These are phyloP conservation scores for Sitta europaea DNA, from an alignment of 2,113 vertebrate genomes.

Conservation along the genomic window DNA sequence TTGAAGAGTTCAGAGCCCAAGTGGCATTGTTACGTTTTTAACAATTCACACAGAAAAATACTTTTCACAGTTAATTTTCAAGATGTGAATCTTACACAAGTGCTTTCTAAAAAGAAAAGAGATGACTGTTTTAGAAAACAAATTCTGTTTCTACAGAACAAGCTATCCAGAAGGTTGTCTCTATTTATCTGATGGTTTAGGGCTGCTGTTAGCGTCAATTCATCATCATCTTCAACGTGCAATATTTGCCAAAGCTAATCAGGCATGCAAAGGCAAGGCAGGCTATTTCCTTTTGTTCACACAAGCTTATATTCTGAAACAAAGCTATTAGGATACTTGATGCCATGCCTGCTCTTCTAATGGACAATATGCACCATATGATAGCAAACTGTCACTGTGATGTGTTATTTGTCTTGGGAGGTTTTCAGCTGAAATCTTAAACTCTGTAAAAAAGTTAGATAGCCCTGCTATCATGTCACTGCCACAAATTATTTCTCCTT, in stretches of 20 bases:
- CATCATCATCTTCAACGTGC: background rate
- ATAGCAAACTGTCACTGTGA: background rate
- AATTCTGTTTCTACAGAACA: background rate
- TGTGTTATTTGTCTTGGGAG: background rate
- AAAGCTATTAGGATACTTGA: background rate
- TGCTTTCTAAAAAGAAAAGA: background rate
- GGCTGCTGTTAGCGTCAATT: background rate
- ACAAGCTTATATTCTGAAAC: background rate
- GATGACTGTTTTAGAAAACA: background rate
- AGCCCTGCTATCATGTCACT: background rate
- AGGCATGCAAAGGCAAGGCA: background rate
- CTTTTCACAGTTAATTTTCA: background rate
- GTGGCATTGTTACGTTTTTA: background rate
- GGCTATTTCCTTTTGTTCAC: background rate
- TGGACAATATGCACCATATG: background rate
- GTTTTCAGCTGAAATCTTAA: background rate
- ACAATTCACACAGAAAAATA: background rate
- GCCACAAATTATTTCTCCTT: background rate
- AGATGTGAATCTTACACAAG: background rate
- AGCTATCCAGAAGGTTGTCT: background rate
- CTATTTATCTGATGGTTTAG: background rate
- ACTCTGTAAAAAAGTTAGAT: background rate
- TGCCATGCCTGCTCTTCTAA: background rate
- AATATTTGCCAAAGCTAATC: conserved; percentile 23
- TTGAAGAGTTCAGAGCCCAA: background rate